phyloP scores from a whole-genome alignment of 2,888 invertebrate species.

The Leistus spinibarbis region DNA sequence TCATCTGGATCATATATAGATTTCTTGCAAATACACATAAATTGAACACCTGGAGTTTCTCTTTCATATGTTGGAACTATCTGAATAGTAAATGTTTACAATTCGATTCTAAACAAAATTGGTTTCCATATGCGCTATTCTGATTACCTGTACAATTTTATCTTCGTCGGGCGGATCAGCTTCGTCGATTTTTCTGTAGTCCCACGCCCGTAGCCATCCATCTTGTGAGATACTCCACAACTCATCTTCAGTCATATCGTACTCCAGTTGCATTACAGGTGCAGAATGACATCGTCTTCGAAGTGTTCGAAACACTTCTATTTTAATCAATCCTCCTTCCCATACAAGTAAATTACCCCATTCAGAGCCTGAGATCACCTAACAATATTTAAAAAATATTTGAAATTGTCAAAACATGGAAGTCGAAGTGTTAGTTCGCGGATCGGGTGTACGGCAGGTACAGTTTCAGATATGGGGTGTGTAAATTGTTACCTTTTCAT shows the following conservation, averaged over 20 bases:
- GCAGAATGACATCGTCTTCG: constrained; percentile 76
- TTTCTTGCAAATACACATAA: constrained; percentile 63
- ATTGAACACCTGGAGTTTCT: constrained; percentile 58
- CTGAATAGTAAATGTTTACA: not conserved
- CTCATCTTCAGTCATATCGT: constrained; percentile 50
- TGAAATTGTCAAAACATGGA: not conserved
- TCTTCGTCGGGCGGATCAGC: constrained; percentile 84
- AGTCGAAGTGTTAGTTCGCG: no score
- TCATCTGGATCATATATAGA: constrained; percentile 52
- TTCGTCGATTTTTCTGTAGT: constrained; percentile 88
- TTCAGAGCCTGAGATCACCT: constrained; percentile 83
- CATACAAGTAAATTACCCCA: constrained; percentile 93
- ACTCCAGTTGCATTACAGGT: constrained; percentile 70
- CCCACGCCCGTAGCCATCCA: constrained; percentile 84
- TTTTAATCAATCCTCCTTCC: constrained; percentile 87
- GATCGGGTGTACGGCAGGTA: no score
- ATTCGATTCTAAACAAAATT: not conserved
- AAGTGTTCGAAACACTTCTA: constrained; percentile 77
- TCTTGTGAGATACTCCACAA: constrained; percentile 66
- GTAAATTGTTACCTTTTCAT: constrained; percentile 76
- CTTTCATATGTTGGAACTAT: constrained; percentile 87
- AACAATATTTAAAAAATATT: constrained; percentile 9
- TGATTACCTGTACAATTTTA: constrained; percentile 69
- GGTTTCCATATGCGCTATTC: not conserved
- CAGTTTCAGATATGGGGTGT: not conserved